Evolutionary conservation across 2,888 invertebrate genomes (phyloP).

Genomic region (Perizoma affinitatum): DNA sequence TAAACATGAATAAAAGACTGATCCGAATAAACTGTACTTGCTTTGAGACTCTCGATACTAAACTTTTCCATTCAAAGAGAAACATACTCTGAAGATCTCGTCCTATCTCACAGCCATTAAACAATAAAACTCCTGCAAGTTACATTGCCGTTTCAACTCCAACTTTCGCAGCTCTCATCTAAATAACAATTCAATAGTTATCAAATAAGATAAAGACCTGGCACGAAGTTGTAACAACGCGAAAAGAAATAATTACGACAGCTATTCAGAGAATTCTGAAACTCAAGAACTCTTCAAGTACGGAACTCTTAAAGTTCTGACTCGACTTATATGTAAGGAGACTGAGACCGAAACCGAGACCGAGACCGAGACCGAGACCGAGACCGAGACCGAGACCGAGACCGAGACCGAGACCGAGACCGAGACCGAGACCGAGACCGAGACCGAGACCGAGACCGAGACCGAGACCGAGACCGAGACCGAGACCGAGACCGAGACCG

Average conservation of each 20-base stretch:
- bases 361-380: no score
- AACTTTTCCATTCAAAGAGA: conserved; percentile 15
- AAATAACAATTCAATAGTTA: conserved; percentile 41
- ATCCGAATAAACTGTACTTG: no score
- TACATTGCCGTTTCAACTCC: conserved; percentile 35
- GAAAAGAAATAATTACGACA: conserved; percentile 30
- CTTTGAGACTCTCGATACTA: conserved; percentile 11
- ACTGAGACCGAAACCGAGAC: no score
- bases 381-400: no score
- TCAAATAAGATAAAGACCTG: conserved; percentile 36
- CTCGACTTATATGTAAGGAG: not conserved
- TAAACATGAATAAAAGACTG: no score
- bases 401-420: no score
- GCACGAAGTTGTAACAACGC: conserved; percentile 24
- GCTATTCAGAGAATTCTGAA: conserved; percentile 11
- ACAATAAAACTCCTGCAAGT: conserved; percentile 39
- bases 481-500: no score
- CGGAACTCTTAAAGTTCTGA: conserved; percentile 9
- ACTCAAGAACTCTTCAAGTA: conserved; percentile 12
- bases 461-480: no score
- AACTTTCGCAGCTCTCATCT: conserved; percentile 24
- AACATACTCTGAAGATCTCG: conserved; percentile 24
- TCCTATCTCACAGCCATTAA: conserved; percentile 39
- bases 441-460: no score
- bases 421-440: no score